Evolutionary conservation across 2,113 vertebrate species (phyloP), one percentile per base, ranked within the genome.

Genomic region (Python bivittatus): DNA sequence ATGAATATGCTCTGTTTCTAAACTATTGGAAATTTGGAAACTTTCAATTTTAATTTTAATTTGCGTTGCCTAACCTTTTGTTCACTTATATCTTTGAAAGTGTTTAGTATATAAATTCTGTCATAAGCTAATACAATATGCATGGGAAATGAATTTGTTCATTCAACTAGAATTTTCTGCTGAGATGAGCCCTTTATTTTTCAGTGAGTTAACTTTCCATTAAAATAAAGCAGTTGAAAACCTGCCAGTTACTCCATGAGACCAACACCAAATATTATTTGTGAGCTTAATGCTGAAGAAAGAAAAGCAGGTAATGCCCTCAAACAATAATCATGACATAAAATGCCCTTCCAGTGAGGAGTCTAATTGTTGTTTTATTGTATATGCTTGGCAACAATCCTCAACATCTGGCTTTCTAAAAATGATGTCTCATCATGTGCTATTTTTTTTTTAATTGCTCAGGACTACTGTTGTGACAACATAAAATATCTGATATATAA

Each of bases 111-210:
- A 95, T 95, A 83, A 96, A 94, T 88, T 95, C 56, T 88, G 86
- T 90, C 79, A 84, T 94, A 93, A 96, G 54, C 85, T 95, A 96
- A 95, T 95, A 95, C 12, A 15, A 58, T 94, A 95, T 94, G 84
- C 91, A 95, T 92, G 42, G 94, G 94, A 96, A 97, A 97, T 90
- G 88, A 96, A 94, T 95, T 95, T 94, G 88, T 95, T 97, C 95
- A 94, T 96, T 97, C 94, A 96, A 93, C 52, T 96, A 97, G 95
- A 94, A 92, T 93, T 97, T 97, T 96, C 91, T 95, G 91, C 91
- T 95, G 93, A 96, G 91, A 92, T 95, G 84, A 96, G 68, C 42
- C 68, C 72, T 94, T 96, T 96, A 93, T 95, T 93, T 97, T 94
- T 95, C 88, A 93, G 91, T 92, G 64, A 93, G 53, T 94, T 95